A percentile compares a stretch with the other conserved stretches of the same genome.
phyloP scores from a whole-genome alignment of 2,113 vertebrate species.

The Eleginops maclovinus region DNA sequence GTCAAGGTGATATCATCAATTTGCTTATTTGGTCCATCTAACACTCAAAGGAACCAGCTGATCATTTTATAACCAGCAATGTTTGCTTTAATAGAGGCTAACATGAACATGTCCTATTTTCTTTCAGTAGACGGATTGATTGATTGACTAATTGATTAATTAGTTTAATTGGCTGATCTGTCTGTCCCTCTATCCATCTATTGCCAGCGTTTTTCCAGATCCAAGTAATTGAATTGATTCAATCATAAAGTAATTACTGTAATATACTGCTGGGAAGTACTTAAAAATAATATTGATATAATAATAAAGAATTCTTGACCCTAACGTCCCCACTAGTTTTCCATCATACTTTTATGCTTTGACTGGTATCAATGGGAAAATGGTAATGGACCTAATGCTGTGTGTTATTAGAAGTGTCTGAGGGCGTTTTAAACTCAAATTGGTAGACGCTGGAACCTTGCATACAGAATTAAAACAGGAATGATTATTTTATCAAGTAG shows the following conservation, averaged over 20 bases:
- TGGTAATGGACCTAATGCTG: not conserved
- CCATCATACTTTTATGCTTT: not conserved
- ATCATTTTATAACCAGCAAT: not conserved
- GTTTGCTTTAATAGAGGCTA: not conserved
- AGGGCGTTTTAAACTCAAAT: conserved; percentile 11
- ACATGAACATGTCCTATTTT: too few species aligned
- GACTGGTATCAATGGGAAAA: not conserved
- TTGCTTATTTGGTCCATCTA: not conserved
- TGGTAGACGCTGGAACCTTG: not conserved
- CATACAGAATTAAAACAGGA: not conserved
- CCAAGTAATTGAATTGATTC: not conserved
- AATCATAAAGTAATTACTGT: not conserved
- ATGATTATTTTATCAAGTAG: not conserved
- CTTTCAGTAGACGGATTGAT: not conserved
- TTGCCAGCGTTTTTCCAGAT: not conserved
- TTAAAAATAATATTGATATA: not conserved
- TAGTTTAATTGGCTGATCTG: not conserved
- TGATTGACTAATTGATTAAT: too few species aligned
- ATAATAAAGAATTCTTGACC: not conserved
- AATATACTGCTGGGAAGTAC: not conserved
- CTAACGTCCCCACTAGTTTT: not conserved
- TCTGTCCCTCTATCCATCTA: not conserved
- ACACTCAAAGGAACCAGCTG: not conserved
- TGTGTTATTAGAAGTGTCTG: not conserved
- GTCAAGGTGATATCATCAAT: not conserved